These are phyloP conservation scores for Platorchestia sp. DNA, from an alignment of 1,140 invertebrate species.

Conservation along the genomic window DNA sequence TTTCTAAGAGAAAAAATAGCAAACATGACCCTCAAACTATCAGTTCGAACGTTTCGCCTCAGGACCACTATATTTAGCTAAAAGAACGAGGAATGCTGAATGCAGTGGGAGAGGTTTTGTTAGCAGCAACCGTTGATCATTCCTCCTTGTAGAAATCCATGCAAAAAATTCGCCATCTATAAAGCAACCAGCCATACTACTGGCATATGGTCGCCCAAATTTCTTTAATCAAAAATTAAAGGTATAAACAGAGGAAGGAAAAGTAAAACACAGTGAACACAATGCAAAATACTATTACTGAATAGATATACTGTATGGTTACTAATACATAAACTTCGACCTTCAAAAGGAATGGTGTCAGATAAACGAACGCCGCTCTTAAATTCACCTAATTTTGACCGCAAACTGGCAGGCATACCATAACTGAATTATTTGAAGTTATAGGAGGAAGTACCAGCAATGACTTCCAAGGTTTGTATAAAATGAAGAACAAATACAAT, in stretches of 20 bases:
- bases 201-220: not conserved
- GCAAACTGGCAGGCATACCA: not conserved
- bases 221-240: not conserved
- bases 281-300: slow-evolving; percentile 10
- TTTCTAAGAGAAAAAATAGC: too few relatives aligned
- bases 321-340: not conserved
- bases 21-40: too few relatives aligned
- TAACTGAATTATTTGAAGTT: not conserved
- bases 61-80: too few relatives aligned
- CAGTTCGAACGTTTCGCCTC: too few relatives aligned
- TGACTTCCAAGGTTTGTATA: not conserved
- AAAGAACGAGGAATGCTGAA: too few relatives aligned
- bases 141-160: too few relatives aligned
- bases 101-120: too few relatives aligned
- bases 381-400: not conserved
- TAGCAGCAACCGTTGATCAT: too few relatives aligned
- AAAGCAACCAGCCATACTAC: too few relatives aligned
- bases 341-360: not conserved
- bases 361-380: not conserved
- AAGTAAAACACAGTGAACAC: not conserved
- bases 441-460: not conserved
- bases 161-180: too few relatives aligned
- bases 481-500: too few relatives aligned
- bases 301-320: not conserved
- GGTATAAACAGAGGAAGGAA: not conserved